These are phyloP conservation scores for Grantiella picta DNA, from an alignment of 2,113 vertebrate species.

Conservation along the genomic window DNA sequence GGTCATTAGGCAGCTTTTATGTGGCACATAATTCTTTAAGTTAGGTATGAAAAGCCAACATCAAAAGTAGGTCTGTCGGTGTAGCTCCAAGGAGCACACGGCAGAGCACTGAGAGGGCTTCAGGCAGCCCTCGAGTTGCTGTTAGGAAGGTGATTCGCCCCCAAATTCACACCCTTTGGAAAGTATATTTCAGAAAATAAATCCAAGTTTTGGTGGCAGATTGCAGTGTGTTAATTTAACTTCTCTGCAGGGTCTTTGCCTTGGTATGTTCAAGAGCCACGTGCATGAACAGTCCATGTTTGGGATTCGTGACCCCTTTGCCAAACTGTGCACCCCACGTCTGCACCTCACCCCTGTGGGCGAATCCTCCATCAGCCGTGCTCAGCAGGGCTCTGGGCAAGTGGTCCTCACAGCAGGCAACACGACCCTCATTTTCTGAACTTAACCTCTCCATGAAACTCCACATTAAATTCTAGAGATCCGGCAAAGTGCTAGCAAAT, in stretches of 20 bases:
- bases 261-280: not conserved
- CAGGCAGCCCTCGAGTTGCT: not conserved
- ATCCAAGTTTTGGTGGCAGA: not conserved
- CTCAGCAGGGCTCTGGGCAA: not conserved
- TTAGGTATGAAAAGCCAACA: not conserved
- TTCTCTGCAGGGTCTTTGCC: not conserved
- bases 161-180: not conserved
- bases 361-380: rapidly evolving
- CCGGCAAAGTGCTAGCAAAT: not conserved
- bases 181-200: not conserved
- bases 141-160: not conserved
- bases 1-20: not conserved
- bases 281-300: not conserved
- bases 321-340: not conserved
- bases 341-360: rapidly evolving
- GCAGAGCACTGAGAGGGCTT: not conserved
- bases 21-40: not conserved
- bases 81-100: not conserved
- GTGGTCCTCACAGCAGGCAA: not conserved
- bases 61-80: not conserved
- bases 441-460: not conserved
- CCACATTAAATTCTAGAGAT: not conserved
- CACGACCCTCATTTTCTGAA: not conserved
- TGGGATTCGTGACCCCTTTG: conserved; percentile 6
- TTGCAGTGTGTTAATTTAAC: not conserved